Percentiles rank a stretch among this genome's conserved stretches.
These are phyloP conservation scores for Paragorgia papillata DNA, from an alignment of 92 coral and sea anemone genomes.

Conservation along the genomic window DNA sequence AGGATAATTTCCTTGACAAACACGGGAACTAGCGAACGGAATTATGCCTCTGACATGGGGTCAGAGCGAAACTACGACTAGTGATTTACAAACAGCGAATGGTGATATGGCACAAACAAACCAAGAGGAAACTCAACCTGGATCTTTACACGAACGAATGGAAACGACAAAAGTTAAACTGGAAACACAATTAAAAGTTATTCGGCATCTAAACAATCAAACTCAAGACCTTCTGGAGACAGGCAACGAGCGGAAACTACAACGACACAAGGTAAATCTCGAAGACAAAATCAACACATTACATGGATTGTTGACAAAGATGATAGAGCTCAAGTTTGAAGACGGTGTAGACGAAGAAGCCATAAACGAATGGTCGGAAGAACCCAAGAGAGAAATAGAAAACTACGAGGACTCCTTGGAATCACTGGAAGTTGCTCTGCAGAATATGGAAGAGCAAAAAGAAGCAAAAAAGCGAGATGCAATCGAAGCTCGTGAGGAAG, in stretches of 20 bases:
- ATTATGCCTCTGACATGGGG: not conserved
- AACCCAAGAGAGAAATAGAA: not conserved
- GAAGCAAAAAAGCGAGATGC: not conserved
- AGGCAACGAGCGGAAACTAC: too few relatives aligned
- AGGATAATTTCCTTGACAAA: constrained; percentile 13
- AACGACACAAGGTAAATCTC: too few relatives aligned
- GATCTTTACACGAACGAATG: not conserved
- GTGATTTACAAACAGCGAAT: too few relatives aligned
- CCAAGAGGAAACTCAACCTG: not conserved
- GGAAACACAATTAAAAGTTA: too few relatives aligned
- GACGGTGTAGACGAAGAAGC: not conserved
- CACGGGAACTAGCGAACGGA: not conserved
- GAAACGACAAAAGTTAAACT: too few relatives aligned
- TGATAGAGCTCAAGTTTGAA: not conserved
- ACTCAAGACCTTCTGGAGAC: not conserved
- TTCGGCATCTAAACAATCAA: too few relatives aligned
- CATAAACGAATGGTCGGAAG: not conserved
- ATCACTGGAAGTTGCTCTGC: too few relatives aligned
- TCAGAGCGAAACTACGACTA: not conserved
- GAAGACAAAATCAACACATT: not conserved
- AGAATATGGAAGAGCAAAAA: too few relatives aligned
- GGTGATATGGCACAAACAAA: too few relatives aligned
- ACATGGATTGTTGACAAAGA: not conserved
- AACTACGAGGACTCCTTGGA: not conserved
- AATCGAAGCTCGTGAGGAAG: not conserved